These are phyloP conservation scores for Toxotes chatareus DNA, from an alignment of 2,113 vertebrate genomes.

Conservation along the genomic window DNA sequence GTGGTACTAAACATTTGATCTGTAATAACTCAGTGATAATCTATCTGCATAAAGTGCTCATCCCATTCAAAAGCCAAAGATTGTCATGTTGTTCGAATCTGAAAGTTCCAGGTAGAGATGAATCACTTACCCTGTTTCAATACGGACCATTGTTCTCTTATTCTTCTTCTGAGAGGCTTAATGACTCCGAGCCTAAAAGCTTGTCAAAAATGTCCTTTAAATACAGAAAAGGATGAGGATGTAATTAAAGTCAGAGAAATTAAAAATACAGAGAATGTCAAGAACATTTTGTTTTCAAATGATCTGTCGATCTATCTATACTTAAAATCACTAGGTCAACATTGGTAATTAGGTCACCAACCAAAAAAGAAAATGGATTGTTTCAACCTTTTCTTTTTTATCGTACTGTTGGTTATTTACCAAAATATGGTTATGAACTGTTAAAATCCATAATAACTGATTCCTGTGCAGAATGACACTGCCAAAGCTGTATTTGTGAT, in stretches of 20 bases:
- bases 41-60: background rate
- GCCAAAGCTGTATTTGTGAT: no score
- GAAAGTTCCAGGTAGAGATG: background rate
- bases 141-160: background rate
- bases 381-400: no score
- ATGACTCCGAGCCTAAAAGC: background rate
- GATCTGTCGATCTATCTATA: no score
- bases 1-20: background rate
- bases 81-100: background rate
- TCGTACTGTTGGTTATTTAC: no score
- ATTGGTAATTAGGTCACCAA: no score
- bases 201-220: conserved; percentile 26
- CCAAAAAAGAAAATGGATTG: no score
- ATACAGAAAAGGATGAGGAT: background rate
- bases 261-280: no score
- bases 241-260: background rate
- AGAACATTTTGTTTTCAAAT: no score
- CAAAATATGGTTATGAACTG: no score
- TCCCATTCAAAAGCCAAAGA: background rate
- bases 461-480: no score
- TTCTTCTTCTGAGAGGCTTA: background rate
- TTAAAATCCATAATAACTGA: no score
- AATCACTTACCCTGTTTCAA: conserved; percentile 4
- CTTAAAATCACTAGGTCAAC: no score
- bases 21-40: background rate